phyloP scores from a whole-genome alignment of 2,888 invertebrate species.

The Nysson spinosus region DNA sequence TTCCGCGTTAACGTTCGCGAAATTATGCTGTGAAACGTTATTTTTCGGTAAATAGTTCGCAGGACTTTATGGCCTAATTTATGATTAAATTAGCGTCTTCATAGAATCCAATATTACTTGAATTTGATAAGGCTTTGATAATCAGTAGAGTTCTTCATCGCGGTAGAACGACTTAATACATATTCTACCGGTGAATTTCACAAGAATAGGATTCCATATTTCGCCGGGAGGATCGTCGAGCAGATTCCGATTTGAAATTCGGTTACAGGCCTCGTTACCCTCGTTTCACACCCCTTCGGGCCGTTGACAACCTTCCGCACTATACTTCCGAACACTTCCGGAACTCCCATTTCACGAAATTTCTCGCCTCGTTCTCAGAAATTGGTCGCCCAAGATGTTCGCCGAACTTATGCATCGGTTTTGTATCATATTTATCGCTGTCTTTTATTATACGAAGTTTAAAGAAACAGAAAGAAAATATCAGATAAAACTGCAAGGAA shows the following conservation, averaged over 20 bases:
- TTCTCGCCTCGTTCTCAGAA: slow-evolving; percentile 57
- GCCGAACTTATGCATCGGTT: slow-evolving; percentile 24
- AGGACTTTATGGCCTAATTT: too few species aligned
- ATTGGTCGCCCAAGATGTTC: slow-evolving; percentile 47
- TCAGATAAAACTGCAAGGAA: too few species aligned
- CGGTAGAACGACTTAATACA: slow-evolving; percentile 35
- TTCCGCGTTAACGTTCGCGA: neutral
- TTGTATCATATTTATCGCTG: slow-evolving; percentile 22
- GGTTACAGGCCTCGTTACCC: slow-evolving; percentile 64
- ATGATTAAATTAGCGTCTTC: too few species aligned
- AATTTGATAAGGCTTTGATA: slow-evolving; percentile 22
- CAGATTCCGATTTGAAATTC: slow-evolving; percentile 59
- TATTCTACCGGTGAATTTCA: slow-evolving; percentile 44
- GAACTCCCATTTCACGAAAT: slow-evolving; percentile 38
- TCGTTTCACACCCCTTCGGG: slow-evolving; percentile 55
- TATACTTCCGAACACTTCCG: slow-evolving; percentile 21
- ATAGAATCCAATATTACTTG: too few species aligned
- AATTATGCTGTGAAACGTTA: too few species aligned
- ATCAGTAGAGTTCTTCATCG: slow-evolving; percentile 39
- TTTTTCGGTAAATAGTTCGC: too few species aligned
- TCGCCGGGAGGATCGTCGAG: slow-evolving; percentile 48
- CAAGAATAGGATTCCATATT: slow-evolving; percentile 40
- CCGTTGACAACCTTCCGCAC: slow-evolving; percentile 31
- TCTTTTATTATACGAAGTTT: too few species aligned
- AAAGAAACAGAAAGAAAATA: too few species aligned